Conservation (phyloP, 2,888 invertebrate genomes). For the Erebia palarica region DNA sequence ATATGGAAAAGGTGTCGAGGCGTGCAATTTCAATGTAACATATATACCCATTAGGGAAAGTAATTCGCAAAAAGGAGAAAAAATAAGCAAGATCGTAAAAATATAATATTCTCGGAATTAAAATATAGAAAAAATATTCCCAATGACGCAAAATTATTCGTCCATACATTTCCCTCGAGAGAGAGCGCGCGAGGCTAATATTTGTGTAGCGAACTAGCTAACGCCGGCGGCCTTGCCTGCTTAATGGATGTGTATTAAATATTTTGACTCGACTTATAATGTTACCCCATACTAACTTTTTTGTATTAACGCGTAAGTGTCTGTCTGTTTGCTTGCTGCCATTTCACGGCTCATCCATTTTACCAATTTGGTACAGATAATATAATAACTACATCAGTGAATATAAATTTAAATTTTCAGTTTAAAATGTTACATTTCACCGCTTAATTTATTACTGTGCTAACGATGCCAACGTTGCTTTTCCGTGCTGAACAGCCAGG, state of each 20-base stretch:
- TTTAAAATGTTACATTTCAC: too few species aligned
- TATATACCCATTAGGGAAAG: neutral
- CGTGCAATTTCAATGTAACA: neutral
- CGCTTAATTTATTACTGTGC: too few species aligned
- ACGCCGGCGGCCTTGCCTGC: constrained; percentile 11
- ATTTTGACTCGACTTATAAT: constrained; percentile 6
- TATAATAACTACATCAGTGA: too few species aligned
- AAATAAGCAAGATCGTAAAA: neutral
- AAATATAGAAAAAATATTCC: constrained; percentile 23
- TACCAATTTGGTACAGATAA: too few species aligned
- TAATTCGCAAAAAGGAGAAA: neutral
- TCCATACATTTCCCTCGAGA: constrained; percentile 21
- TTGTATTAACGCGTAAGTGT: too few species aligned
- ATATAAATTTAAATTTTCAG: too few species aligned
- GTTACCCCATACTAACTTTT: neutral
- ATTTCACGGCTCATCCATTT: too few species aligned
- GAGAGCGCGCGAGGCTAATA: constrained; percentile 18
- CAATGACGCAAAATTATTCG: constrained; percentile 27
- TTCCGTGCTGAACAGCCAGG: too few species aligned
- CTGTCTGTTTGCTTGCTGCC: too few species aligned
- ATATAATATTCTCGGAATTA: constrained; percentile 19
- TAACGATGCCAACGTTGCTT: too few species aligned
- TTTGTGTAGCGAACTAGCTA: constrained; percentile 13
- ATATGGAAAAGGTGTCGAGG: neutral
- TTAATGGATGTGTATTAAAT: constrained; percentile 17